A percentile compares a stretch with the other conserved stretches of the same genome.
These are phyloP conservation scores for Mirza zaza DNA, from an alignment of 2,113 vertebrate species.

Conservation along the genomic window DNA sequence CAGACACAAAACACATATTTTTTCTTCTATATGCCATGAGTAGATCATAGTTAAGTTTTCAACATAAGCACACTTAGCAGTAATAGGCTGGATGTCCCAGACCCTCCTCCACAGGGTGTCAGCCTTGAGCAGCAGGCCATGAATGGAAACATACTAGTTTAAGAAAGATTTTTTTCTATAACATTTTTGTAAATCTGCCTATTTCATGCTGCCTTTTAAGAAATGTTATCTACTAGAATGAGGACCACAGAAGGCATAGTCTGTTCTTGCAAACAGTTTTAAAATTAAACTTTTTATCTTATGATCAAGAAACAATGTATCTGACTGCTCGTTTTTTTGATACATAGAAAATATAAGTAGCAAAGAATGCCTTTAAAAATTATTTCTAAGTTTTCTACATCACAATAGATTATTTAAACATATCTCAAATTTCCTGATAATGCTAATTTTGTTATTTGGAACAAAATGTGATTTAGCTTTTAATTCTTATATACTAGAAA, in stretches of 20 bases:
- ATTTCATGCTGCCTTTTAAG: not conserved
- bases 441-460: not conserved
- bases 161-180: not conserved
- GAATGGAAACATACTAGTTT: not conserved
- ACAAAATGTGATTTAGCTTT: slow-evolving; percentile 11
- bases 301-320: not conserved
- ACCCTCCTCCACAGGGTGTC: not conserved
- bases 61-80: not conserved
- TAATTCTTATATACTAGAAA: not conserved
- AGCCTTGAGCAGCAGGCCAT: slow-evolving; percentile 12
- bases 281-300: not conserved
- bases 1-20: not conserved
- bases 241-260: not conserved
- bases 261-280: not conserved
- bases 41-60: not conserved
- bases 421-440: not conserved
- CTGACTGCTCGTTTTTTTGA: not conserved
- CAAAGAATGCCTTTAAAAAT: not conserved
- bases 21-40: not conserved
- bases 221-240: not conserved
- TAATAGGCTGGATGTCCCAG: not conserved
- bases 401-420: not conserved
- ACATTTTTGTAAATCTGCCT: not conserved
- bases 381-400: not conserved
- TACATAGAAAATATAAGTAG: not conserved